Evolutionary conservation across 2,797 vertebrate genomes (phyloP).

Genomic region (Helostoma temminkii): DNA sequence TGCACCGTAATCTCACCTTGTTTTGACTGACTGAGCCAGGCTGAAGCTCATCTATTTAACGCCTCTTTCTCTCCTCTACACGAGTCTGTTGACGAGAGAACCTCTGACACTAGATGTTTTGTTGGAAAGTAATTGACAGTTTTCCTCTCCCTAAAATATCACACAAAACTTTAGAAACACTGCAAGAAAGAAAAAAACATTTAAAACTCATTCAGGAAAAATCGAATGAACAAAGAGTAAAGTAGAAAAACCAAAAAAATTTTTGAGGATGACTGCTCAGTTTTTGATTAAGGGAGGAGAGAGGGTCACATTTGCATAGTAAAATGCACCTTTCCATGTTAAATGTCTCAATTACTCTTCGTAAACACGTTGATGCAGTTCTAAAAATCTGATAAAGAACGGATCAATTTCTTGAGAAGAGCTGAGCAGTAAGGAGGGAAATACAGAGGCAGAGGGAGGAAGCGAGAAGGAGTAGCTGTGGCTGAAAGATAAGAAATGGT

Average conservation of each 20-base stretch:
- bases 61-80: conserved; percentile 20
- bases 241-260: no score
- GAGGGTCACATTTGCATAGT: conserved; percentile 12
- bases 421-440: background rate
- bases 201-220: conserved; percentile 5
- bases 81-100: conserved; percentile 1
- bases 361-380: background rate
- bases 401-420: background rate
- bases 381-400: background rate
- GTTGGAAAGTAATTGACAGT: background rate
- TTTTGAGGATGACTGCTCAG: background rate
- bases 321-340: conserved; percentile 7
- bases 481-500: conserved; percentile 2
- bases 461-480: background rate
- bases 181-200: background rate
- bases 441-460: background rate
- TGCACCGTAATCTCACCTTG: conserved; percentile 53
- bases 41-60: conserved; percentile 38
- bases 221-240: background rate
- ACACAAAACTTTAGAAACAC: background rate
- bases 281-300: no score
- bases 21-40: conserved; percentile 33
- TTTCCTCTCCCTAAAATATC: conserved; percentile 2
- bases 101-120: background rate
- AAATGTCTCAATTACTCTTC: conserved; percentile 19